These are phyloP conservation scores for Oreotrochilus melanogaster DNA, from an alignment of 2,113 vertebrate genomes.

Conservation along the genomic window DNA sequence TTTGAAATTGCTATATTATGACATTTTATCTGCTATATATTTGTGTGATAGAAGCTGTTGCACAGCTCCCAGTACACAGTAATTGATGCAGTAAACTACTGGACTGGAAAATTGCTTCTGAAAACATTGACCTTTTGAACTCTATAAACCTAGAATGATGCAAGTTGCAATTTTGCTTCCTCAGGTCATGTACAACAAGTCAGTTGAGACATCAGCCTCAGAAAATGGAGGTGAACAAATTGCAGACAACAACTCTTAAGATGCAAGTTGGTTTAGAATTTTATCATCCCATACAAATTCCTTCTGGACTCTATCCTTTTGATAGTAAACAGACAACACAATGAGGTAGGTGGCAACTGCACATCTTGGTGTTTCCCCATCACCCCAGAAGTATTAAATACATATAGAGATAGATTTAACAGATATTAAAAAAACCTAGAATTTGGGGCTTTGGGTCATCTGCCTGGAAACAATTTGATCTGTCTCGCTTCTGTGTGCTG, in stretches of 20 bases:
- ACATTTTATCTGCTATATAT: background rate
- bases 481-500: background rate
- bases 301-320: background rate
- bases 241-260: background rate
- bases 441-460: background rate
- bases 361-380: background rate
- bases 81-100: constrained; percentile 4
- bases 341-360: background rate
- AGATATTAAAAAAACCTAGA: fast-evolving
- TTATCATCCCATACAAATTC: background rate
- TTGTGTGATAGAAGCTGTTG: background rate
- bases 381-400: background rate
- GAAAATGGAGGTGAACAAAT: constrained; percentile 22
- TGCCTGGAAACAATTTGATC: background rate
- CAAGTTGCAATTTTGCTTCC: background rate
- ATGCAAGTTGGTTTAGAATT: background rate
- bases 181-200: background rate
- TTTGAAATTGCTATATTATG: background rate
- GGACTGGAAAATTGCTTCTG: constrained; percentile 59
- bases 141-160: constrained; percentile 5
- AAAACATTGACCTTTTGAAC: constrained; percentile 39
- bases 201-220: background rate
- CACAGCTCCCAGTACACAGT: background rate
- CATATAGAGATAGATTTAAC: background rate
- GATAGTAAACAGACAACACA: background rate